Percentiles rank a stretch among this genome's conserved stretches.
phyloP scores from a whole-genome alignment of 92 coral and sea anemone species.

The Parazoanthus swiftii region DNA sequence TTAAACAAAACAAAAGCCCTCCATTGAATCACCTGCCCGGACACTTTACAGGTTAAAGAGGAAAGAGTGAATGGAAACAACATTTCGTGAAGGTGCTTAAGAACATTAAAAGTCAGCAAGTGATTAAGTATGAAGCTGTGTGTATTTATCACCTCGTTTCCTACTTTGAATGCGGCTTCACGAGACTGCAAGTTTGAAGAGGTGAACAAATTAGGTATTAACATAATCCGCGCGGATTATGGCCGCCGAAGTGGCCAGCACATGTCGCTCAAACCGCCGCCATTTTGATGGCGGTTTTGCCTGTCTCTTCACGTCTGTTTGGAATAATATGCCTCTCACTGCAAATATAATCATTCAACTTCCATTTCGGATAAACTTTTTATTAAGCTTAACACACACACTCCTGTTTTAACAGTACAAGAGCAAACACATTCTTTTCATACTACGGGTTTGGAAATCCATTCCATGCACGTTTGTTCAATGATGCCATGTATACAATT shows the following conservation, averaged over 20 bases:
- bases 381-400: neutral
- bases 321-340: neutral
- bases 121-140: neutral
- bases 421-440: neutral
- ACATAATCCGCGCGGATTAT: neutral
- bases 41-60: neutral
- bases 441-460: neutral
- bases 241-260: neutral
- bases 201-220: neutral
- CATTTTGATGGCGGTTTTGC: neutral
- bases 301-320: neutral
- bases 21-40: neutral
- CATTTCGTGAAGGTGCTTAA: neutral
- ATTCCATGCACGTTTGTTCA: neutral
- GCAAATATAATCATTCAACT: neutral
- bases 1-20: neutral
- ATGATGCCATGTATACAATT: neutral
- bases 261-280: neutral
- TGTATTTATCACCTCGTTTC: neutral
- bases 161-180: constrained; percentile 9
- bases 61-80: neutral
- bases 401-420: neutral
- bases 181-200: neutral
- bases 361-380: neutral
- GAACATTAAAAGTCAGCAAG: neutral